These are phyloP conservation scores for Ciona savignyi DNA, from an alignment of 23 tunicate species.

Conservation along the genomic window DNA sequence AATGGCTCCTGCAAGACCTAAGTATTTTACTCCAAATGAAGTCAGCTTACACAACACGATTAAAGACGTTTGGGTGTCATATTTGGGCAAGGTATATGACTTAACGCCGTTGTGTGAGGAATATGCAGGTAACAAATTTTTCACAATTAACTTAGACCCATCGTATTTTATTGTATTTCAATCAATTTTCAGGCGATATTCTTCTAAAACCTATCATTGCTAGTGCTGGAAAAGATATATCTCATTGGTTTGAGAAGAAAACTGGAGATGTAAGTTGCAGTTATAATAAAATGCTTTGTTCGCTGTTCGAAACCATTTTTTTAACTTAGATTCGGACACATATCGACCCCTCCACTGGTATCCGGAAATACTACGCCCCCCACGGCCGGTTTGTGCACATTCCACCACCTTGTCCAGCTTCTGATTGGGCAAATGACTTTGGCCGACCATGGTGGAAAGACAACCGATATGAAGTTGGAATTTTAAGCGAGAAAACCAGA, in stretches of 20 bases:
- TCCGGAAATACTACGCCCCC: conserved; percentile 74
- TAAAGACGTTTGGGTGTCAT: conserved; percentile 92
- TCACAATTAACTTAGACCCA: too few species aligned
- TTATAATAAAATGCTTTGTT: background rate
- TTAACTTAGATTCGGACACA: conserved; percentile 62
- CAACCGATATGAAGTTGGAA: conserved; percentile 78
- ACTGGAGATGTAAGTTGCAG: conserved; percentile 81
- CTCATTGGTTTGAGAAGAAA: conserved; percentile 92
- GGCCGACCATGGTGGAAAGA: conserved; percentile 99
- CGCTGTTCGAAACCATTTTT: background rate
- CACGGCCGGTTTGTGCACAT: conserved; percentile 90
- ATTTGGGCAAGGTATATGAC: conserved; percentile 90
- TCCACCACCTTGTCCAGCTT: conserved; percentile 78
- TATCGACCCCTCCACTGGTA: conserved; percentile 81
- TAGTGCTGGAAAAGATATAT: conserved; percentile 94
- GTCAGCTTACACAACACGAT: conserved; percentile 84
- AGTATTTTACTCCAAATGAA: conserved; percentile 73
- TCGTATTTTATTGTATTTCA: background rate
- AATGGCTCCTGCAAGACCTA: conserved; percentile 27
- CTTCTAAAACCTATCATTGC: conserved; percentile 83
- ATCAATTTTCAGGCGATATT: conserved; percentile 56
- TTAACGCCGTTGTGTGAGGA: conserved; percentile 77
- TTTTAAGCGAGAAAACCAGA: conserved; percentile 71
- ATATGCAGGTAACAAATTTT: conserved; percentile 71
- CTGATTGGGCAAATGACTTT: conserved; percentile 84